A percentile compares a stretch with the other conserved stretches of the same genome.
phyloP scores from a whole-genome alignment of 2,113 vertebrate species.

The Odocoileus hemionus region DNA sequence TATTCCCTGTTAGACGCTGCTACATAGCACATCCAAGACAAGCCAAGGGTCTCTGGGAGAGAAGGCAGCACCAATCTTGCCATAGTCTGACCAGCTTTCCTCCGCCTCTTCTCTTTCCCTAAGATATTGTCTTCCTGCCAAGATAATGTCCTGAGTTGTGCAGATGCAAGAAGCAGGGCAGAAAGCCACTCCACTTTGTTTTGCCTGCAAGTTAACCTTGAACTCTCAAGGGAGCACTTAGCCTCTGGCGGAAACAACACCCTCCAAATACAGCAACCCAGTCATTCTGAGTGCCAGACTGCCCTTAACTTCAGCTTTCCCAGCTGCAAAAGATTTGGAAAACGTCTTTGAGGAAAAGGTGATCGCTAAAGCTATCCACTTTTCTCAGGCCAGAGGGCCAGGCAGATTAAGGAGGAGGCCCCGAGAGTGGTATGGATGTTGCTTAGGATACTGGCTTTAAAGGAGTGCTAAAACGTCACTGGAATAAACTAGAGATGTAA shows the following conservation, averaged over 20 bases:
- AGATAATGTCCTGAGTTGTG: background rate
- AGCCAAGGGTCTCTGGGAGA: background rate
- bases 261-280: background rate
- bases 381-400: background rate
- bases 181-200: background rate
- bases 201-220: background rate
- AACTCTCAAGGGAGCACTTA: constrained; percentile 30
- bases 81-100: background rate
- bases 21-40: background rate
- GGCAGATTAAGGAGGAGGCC: background rate
- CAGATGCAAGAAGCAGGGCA: constrained; percentile 14
- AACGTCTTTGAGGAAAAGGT: background rate
- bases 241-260: background rate
- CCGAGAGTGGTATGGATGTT: rapidly evolving
- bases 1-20: background rate
- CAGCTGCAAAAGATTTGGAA: background rate
- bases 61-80: rapidly evolving
- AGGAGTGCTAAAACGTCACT: background rate
- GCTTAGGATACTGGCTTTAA: background rate
- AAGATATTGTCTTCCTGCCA: background rate
- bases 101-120: background rate
- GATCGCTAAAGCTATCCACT: background rate
- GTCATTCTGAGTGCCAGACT: background rate
- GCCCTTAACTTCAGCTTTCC: background rate
- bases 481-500: background rate